Evolutionary conservation across 2,888 invertebrate genomes (phyloP).

Genomic region (Dendrolimus houi): DNA sequence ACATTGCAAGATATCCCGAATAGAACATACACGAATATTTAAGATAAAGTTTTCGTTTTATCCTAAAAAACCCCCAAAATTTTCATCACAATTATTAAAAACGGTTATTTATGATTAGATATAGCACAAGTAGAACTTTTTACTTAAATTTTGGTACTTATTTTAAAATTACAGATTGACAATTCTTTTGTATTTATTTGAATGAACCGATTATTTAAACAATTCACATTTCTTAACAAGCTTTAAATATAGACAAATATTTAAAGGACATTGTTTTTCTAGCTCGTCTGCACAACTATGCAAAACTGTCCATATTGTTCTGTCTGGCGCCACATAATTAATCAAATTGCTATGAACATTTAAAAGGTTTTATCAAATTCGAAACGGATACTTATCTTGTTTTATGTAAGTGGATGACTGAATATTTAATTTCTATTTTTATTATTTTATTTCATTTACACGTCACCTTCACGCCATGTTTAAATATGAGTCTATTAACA

Average conservation of each 20-base stretch:
- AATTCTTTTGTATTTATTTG: no score
- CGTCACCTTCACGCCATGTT: neutral
- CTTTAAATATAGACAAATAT: constrained; percentile 3
- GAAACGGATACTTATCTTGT: constrained; percentile 10
- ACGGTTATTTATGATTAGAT: no score
- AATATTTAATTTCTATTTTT: constrained; percentile 2
- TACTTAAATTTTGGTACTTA: no score
- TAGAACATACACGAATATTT: no score
- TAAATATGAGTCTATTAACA: no score
- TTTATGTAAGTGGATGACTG: constrained; percentile 4
- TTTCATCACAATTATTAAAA: no score
- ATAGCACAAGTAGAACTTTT: no score
- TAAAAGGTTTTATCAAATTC: constrained; percentile 8
- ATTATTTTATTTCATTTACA: constrained; percentile 4
- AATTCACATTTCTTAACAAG: neutral
- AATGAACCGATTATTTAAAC: no score
- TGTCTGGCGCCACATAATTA: constrained; percentile 34
- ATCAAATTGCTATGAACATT: constrained; percentile 15
- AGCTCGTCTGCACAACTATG: constrained; percentile 1
- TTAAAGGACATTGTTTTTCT: constrained; percentile 3
- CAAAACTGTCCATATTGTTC: constrained; percentile 11
- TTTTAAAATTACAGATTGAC: no score
- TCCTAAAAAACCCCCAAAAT: no score
- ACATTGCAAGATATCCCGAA: no score
- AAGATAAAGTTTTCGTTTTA: no score